phyloP scores from a whole-genome alignment of 2,888 invertebrate genomes.

The Dryococelus australis region DNA sequence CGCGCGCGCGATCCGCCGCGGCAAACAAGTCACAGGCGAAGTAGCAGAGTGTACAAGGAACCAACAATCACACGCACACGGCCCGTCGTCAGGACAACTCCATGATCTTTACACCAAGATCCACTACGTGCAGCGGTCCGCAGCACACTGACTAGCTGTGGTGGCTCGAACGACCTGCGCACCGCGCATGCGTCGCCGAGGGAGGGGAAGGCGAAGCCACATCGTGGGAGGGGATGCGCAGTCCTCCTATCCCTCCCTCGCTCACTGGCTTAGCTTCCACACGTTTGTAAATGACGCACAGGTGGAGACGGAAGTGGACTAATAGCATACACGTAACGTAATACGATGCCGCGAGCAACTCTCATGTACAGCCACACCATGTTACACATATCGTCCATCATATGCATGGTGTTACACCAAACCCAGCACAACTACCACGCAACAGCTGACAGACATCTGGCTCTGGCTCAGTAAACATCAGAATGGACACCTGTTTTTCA shows the following conservation, averaged over 20 bases:
- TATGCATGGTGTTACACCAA: too few relatives aligned
- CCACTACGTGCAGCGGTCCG: neutral
- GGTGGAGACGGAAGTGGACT: too few relatives aligned
- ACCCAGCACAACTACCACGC: too few relatives aligned
- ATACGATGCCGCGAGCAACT: too few relatives aligned
- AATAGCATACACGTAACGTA: too few relatives aligned
- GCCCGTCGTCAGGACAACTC: conserved; percentile 12
- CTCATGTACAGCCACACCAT: too few relatives aligned
- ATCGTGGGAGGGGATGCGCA: neutral
- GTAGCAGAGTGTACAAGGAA: neutral
- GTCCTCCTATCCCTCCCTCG: neutral
- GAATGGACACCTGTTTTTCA: too few relatives aligned
- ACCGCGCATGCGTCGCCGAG: neutral
- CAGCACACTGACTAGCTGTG: neutral
- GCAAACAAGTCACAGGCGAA: neutral
- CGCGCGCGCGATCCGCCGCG: neutral
- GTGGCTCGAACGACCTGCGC: neutral
- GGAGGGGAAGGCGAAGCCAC: neutral
- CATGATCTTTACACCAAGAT: neutral
- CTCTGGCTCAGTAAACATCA: too few relatives aligned
- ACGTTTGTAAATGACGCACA: neutral
- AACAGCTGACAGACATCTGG: too few relatives aligned
- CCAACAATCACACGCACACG: too few relatives aligned
- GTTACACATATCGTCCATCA: too few relatives aligned
- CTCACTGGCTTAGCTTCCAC: neutral